A percentile compares a stretch with the other conserved stretches of the same genome.
Conservation (phyloP, 2,888 invertebrate genomes). For the Heliconius cydno region DNA sequence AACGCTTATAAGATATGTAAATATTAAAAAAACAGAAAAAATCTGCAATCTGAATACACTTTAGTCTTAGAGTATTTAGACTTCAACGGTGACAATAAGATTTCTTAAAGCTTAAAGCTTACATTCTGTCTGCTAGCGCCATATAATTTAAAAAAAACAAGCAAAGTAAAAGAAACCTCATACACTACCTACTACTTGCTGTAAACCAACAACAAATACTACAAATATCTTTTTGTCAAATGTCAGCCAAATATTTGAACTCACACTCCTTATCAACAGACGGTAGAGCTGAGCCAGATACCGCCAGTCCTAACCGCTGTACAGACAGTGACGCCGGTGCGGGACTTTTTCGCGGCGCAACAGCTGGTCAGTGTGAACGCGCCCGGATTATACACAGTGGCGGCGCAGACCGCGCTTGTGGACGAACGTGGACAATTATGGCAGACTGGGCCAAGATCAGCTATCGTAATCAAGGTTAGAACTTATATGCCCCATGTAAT, state of each 20-base stretch:
- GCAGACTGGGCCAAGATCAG: constrained; percentile 94
- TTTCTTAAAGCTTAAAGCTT: too few species aligned
- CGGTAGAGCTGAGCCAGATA: constrained; percentile 69
- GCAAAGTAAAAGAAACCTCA: too few species aligned
- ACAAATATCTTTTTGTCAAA: too few species aligned
- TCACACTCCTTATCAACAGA: constrained; percentile 52
- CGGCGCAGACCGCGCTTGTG: constrained; percentile 92
- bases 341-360: constrained; percentile 97
- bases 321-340: constrained; percentile 93
- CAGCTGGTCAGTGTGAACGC: constrained; percentile 89
- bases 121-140: too few species aligned
- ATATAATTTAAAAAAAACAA: too few species aligned
- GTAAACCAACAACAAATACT: too few species aligned
- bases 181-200: too few species aligned
- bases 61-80: too few species aligned
- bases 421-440: constrained; percentile 93
- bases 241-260: too few species aligned
- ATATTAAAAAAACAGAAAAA: not conserved
- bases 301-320: constrained; percentile 83
- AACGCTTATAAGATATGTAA: not conserved
- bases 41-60: not conserved
- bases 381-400: constrained; percentile 84
- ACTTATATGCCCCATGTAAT: not conserved
- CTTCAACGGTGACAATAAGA: too few species aligned
- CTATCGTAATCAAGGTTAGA: constrained; percentile 88